Base-by-base conservation (phyloP, 2,888 invertebrate genomes). In the Ornithoptera priamus region DNA sequence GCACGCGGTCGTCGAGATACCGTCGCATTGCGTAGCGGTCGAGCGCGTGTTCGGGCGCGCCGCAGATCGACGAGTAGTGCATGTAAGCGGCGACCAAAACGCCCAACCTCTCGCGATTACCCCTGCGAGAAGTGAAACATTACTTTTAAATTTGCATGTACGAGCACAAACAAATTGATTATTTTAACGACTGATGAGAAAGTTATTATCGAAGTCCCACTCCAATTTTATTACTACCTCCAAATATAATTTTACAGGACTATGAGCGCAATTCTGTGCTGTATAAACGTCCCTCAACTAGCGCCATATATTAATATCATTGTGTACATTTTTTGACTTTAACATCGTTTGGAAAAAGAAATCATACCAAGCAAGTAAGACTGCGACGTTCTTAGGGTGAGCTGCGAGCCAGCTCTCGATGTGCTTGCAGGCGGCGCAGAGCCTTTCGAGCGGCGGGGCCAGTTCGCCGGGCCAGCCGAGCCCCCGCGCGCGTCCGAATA, bases 11-110 rank as follows among this genome's bases (percentile, higher is more conserved):
- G 79, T 98, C 97, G 77, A 97, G 95, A 88, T 97, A 98, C 79
- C 96, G 94, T 80, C 97, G 94, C 98, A 98, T 98, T 63, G 98
- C 97, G 90, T 97, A 98, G 82, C 97, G 94, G 92, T 98, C 98
- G 78, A 98, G 94, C 15, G 97, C 97, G 84, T 96, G 96, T 83
- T 96, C 96, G 4, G 94, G 94, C 62, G 92, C 94, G n/a, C 97
- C 97, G 89, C 98, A 98, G 81, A 98, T 98, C 82, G 96, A 97
- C 76, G 97, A 97, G 93, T 98, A 98, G 91, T 98, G 97, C 96
- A 98, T 97, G 91, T 97, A 98, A 18, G 98, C 97, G 30, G 97
- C 97, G 73, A 98, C 96, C 74, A 98, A 95, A 66, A 97, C 96
- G 62, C 97, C 98, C 50, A 97, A 93, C 70, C 98, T 94, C 81